Conservation (phyloP, 2,797 vertebrate species). For the Pipistrellus nathusii region DNA sequence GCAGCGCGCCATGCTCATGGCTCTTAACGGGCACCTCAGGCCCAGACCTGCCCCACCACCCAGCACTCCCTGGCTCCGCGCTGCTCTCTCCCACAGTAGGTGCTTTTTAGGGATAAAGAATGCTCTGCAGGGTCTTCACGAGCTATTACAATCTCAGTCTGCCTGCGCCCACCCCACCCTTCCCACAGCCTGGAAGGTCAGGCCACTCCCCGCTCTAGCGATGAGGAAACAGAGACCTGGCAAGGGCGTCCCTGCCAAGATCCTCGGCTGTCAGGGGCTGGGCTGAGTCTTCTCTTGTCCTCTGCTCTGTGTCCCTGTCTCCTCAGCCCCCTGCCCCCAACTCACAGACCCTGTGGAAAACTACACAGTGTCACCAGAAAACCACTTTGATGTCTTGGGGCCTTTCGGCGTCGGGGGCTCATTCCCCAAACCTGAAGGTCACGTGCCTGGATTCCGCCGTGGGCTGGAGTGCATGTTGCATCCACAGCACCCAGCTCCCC, state of each 20-base stretch:
- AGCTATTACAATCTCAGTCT: neutral
- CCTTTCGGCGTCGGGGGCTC: neutral
- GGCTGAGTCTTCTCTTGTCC: neutral
- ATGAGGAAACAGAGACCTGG: neutral
- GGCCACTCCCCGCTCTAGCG: neutral
- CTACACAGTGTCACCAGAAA: neutral
- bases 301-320: neutral
- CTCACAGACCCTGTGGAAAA: neutral
- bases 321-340: neutral
- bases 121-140: fast-evolving
- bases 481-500: neutral
- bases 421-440: fast-evolving
- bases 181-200: too few species aligned
- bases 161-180: too few species aligned
- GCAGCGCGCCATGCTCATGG: neutral
- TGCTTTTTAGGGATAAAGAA: neutral
- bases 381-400: neutral
- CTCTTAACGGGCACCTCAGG: neutral
- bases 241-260: neutral
- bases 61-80: neutral
- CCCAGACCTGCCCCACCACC: too few species aligned
- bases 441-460: neutral
- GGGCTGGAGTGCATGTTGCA: neutral
- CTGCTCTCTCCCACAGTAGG: neutral
- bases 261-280: neutral